Conservation (phyloP, 2,888 invertebrate genomes). For the Melinopterus prodromus region DNA sequence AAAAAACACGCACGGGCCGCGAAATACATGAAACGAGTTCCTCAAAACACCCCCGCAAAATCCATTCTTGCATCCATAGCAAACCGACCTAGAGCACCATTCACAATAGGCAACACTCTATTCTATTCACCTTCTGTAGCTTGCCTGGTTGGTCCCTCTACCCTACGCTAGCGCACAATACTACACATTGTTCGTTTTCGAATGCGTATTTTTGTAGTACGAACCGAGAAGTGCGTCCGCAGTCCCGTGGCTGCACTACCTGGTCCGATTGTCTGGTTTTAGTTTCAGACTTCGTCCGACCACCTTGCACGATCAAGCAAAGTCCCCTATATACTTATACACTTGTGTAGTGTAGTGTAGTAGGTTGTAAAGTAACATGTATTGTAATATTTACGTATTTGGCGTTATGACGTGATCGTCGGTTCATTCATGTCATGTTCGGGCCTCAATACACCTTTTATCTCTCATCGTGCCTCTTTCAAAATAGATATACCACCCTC, state of each 20-base stretch:
- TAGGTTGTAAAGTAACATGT: conserved; percentile 4
- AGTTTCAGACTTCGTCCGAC: background rate
- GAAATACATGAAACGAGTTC: conserved; percentile 50
- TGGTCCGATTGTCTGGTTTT: background rate
- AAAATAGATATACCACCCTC: background rate
- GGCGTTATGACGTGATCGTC: conserved; percentile 12
- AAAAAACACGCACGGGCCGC: conserved; percentile 56
- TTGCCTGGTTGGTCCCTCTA: background rate
- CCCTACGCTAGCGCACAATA: background rate
- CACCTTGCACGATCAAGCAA: background rate
- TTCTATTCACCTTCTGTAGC: background rate
- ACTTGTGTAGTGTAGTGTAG: background rate
- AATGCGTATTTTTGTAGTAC: background rate
- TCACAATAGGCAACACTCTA: conserved; percentile 28
- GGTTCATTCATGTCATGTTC: conserved; percentile 21
- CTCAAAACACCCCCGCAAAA: conserved; percentile 42
- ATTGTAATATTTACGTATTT: conserved; percentile 13
- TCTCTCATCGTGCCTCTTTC: background rate
- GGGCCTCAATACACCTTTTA: conserved; percentile 19
- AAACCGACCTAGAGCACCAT: conserved; percentile 33
- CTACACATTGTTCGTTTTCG: background rate
- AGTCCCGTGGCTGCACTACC: background rate
- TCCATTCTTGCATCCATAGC: conserved; percentile 33
- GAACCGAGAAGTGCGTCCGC: background rate
- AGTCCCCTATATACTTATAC: no score